phyloP scores from a whole-genome alignment of 1,140 invertebrate species.

The Philaenus spumarius region DNA sequence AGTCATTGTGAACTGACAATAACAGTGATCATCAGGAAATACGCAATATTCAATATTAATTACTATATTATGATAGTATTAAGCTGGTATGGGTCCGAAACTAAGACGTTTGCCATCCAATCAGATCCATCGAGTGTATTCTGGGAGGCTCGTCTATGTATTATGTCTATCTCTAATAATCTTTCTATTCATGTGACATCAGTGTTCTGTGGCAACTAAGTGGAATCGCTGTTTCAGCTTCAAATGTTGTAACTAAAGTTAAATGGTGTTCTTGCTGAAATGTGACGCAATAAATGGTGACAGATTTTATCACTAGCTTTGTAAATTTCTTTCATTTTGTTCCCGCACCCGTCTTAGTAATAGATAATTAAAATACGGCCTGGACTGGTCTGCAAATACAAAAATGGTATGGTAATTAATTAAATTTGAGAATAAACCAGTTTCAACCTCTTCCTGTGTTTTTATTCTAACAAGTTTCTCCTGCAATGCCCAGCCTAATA shows the following conservation, averaged over 20 bases:
- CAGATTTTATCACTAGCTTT: constrained; percentile 6
- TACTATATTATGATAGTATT: constrained; percentile 16
- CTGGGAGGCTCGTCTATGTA: constrained; percentile 20
- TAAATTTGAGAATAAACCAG: no score
- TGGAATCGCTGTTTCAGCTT: constrained; percentile 20
- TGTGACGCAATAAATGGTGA: constrained; percentile 24
- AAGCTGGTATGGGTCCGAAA: constrained; percentile 28
- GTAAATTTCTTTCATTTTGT: not conserved
- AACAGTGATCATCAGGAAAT: not conserved
- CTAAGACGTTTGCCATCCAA: constrained; percentile 18
- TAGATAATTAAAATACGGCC: no score
- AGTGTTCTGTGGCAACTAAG: constrained; percentile 16
- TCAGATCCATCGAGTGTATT: constrained; percentile 6
- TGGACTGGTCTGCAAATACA: no score
- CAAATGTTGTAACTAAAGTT: constrained; percentile 10
- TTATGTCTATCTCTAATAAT: constrained; percentile 4
- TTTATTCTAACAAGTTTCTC: no score
- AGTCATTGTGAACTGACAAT: constrained; percentile 21
- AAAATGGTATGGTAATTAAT: no score
- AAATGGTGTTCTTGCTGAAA: constrained; percentile 24
- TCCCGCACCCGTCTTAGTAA: no score
- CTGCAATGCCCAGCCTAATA: no score
- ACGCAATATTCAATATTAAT: no score
- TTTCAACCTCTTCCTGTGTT: no score
- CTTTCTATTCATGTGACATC: constrained; percentile 11